These are phyloP conservation scores for Galeruca laticollis DNA, from an alignment of 2,888 invertebrate species.

Conservation along the genomic window DNA sequence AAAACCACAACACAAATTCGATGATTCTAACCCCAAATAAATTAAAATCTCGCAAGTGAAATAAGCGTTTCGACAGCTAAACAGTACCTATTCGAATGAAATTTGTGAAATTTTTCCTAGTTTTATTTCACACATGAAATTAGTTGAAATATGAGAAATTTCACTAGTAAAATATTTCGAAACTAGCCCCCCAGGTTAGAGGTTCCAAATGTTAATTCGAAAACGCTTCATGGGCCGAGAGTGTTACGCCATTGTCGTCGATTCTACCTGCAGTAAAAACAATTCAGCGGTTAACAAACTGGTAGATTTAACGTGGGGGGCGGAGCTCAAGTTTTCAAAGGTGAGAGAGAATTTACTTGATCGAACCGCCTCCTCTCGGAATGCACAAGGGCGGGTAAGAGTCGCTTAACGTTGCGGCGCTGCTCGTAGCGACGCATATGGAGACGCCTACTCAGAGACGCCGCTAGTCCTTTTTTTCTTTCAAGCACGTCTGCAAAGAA, in stretches of 20 bases:
- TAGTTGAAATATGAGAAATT: too few species aligned
- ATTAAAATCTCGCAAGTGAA: too few species aligned
- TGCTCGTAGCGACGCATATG: not conserved
- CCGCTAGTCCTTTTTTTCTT: not conserved
- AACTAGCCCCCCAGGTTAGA: too few species aligned
- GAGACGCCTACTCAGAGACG: slow-evolving; percentile 10
- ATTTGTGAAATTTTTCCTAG: too few species aligned
- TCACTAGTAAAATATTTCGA: too few species aligned
- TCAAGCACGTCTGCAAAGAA: slow-evolving; percentile 14
- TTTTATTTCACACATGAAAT: too few species aligned
- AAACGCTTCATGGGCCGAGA: not conserved
- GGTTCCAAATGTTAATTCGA: not conserved
- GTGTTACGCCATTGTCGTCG: slow-evolving; percentile 32
- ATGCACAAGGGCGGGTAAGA: slow-evolving; percentile 40
- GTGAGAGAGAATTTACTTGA: slow-evolving; percentile 60
- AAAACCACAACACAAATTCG: too few species aligned
- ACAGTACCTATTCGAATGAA: too few species aligned
- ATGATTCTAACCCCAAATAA: too few species aligned
- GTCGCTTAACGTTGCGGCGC: slow-evolving; percentile 48
- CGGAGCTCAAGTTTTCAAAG: slow-evolving; percentile 62
- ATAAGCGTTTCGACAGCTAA: too few species aligned
- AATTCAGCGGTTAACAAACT: slow-evolving; percentile 66
- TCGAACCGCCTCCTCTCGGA: slow-evolving; percentile 56
- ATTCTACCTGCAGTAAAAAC: slow-evolving; percentile 62
- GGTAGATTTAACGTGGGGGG: slow-evolving; percentile 64